phyloP scores from a whole-genome alignment of 2,113 vertebrate genomes.

The Xyliphius kryptos region DNA sequence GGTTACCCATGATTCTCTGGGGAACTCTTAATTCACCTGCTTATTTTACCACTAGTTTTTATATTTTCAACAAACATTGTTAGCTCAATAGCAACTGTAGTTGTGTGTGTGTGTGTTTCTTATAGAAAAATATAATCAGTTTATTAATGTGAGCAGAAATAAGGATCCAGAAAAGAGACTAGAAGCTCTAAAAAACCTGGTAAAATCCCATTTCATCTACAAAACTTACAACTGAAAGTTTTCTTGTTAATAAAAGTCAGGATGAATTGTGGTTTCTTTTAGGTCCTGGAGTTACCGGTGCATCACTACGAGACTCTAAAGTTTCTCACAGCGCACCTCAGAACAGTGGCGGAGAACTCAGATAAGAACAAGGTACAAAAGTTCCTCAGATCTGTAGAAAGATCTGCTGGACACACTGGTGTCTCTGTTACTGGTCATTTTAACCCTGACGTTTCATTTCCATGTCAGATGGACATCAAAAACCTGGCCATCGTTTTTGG shows the following conservation, averaged over 20 bases:
- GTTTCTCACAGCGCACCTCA: slow-evolving; percentile 92
- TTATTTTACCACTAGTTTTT: neutral
- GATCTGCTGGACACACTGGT: too few relatives aligned
- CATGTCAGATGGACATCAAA: too few relatives aligned
- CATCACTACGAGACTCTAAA: slow-evolving; percentile 96
- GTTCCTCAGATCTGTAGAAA: too few relatives aligned
- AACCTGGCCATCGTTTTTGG: too few relatives aligned
- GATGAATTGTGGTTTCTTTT: slow-evolving; percentile 28
- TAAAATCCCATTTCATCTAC: slow-evolving; percentile 51
- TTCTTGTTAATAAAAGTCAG: slow-evolving; percentile 1
- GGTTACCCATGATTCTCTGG: too few relatives aligned
- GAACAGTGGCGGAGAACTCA: too few relatives aligned
- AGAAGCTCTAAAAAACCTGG: slow-evolving; percentile 87
- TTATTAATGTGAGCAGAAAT: slow-evolving; percentile 92
- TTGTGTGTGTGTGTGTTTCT: slow-evolving; percentile 28
- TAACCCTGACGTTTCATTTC: too few relatives aligned
- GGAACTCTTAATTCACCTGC: too few relatives aligned
- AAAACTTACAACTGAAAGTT: too few relatives aligned
- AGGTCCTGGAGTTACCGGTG: slow-evolving; percentile 89
- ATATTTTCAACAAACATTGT: too few relatives aligned
- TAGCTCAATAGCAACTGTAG: neutral
- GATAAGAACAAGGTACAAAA: too few relatives aligned
- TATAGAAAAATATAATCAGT: slow-evolving; percentile 87
- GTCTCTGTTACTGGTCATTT: too few relatives aligned
- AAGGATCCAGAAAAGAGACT: slow-evolving; percentile 85